Conservation (phyloP, 2,888 invertebrate species). For the Meta bourneti region DNA sequence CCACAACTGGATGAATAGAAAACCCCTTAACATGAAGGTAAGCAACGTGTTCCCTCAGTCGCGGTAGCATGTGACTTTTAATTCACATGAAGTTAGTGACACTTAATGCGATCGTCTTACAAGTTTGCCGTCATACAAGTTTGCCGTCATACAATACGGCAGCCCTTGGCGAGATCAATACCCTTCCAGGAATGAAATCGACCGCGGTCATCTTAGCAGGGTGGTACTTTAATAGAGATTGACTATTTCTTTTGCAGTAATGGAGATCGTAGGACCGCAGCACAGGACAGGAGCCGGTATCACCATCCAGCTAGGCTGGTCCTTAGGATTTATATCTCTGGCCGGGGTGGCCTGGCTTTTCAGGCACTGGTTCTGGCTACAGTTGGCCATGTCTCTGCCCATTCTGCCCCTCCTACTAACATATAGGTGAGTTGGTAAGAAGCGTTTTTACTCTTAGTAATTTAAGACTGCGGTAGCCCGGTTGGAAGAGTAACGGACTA, state of each 20-base stretch:
- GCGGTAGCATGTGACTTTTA: no score
- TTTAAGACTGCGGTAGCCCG: no score
- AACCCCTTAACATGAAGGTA: no score
- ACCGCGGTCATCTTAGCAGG: neutral
- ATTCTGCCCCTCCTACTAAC: slow-evolving; percentile 4
- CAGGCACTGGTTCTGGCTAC: slow-evolving; percentile 61
- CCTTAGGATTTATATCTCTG: slow-evolving; percentile 34
- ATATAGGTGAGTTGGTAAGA: slow-evolving; percentile 12
- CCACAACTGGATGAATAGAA: no score
- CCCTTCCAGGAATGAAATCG: no score
- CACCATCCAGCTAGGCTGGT: slow-evolving; percentile 60
- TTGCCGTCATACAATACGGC: no score
- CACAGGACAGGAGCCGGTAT: slow-evolving; percentile 47
- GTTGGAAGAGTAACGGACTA: no score
- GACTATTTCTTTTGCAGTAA: slow-evolving; percentile 34
- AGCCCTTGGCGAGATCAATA: no score
- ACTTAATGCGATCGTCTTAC: no score
- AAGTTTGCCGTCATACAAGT: no score
- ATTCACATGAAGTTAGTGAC: no score
- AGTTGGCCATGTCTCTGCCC: slow-evolving; percentile 55
- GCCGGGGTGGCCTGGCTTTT: slow-evolving; percentile 46
- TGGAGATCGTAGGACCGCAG: slow-evolving; percentile 49
- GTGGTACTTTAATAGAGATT: neutral
- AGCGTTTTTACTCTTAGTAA: neutral
- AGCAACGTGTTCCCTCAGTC: no score